Base-by-base conservation (phyloP, 2,797 vertebrate genomes). In the Carduelis carduelis region DNA sequence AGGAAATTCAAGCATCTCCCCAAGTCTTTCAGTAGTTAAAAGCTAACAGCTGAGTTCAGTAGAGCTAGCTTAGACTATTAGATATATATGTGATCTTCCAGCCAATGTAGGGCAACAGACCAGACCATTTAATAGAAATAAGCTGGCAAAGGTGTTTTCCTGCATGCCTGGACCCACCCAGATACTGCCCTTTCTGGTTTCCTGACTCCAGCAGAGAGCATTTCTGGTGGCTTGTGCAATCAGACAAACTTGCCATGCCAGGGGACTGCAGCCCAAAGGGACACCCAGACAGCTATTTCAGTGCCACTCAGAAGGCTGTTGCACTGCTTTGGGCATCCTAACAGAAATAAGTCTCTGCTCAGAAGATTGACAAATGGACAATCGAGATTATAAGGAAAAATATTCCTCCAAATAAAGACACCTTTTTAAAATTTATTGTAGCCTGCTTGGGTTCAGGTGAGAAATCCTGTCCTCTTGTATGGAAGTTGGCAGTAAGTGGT, bases 161-260 rank as follows among this genome's bases (percentile, higher is more conserved):
- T 49, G 2, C 0, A 1, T 1, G 7, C 39, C 63, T 83, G 2
- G 2, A 8, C 34, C 41, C 22, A 9, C 59, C 50, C 50, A 68
- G 28, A 34, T 68, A 19, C 39, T 89, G 37, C 27, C n/a, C 26
- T 91, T 50, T 64, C 59, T 52, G n/a, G 53, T 27, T 86, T 77
- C 46, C 65, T 66, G 37, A 43, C 57, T 68, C 28, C 34, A 89
- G 23, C 55, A 68, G 61, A 71, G 65, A 61, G 39, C 32, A 19
- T 83, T 93, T 78, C 55, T 83, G 55, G 9, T 88, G 82, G 18
- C 28, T 68, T 81, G 37, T 89, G 39, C 72, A 71, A 9, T 74
- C 24, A 19, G 32, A 27, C 49, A 80, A 59, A 43, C 14, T 26
- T 75, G n/a, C 41, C 12, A 2, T 64, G 70, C 52, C 39, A 61